These are phyloP conservation scores for Centroberyx gerrardi DNA, from an alignment of 2,797 vertebrate genomes.

Conservation along the genomic window DNA sequence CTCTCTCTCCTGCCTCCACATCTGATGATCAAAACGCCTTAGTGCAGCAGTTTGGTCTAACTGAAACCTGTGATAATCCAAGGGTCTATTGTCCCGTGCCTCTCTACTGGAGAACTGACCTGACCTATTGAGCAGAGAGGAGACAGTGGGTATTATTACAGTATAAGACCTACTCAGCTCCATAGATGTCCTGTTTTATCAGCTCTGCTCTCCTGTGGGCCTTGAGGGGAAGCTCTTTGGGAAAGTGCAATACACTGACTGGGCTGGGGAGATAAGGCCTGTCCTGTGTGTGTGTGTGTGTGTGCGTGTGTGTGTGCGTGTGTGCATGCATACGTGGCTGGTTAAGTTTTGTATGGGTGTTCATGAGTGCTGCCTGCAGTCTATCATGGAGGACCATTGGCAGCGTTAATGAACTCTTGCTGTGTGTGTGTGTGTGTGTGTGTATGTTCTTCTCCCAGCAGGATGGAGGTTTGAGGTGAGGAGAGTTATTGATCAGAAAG, in stretches of 20 bases:
- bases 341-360: slow-evolving; percentile 66
- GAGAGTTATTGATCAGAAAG: slow-evolving; percentile 76
- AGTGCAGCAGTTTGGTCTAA: slow-evolving; percentile 15
- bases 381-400: slow-evolving; percentile 68
- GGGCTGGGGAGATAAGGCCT: slow-evolving; percentile 75
- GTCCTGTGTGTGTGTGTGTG: slow-evolving; percentile 19
- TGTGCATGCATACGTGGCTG: slow-evolving; percentile 50
- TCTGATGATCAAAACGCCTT: slow-evolving; percentile 44
- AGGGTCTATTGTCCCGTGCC: slow-evolving; percentile 37
- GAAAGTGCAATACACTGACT: slow-evolving; percentile 64
- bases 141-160: slow-evolving; percentile 62
- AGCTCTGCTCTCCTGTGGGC: slow-evolving; percentile 47
- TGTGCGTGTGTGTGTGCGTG: slow-evolving; percentile 27
- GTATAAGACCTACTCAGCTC: slow-evolving; percentile 62
- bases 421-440: slow-evolving; percentile 37
- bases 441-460: slow-evolving; percentile 40
- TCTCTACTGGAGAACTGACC: slow-evolving; percentile 58
- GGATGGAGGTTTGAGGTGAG: slow-evolving; percentile 75
- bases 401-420: slow-evolving; percentile 74
- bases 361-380: slow-evolving; percentile 70
- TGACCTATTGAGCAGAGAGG: slow-evolving; percentile 60
- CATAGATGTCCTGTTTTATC: slow-evolving; percentile 63
- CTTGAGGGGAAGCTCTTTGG: slow-evolving; percentile 63
- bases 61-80: slow-evolving; percentile 48
- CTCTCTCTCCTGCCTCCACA: not conserved